Percentiles rank a stretch among this genome's conserved stretches.
phyloP scores from a whole-genome alignment of 2,797 vertebrate genomes.

The Catharus ustulatus region DNA sequence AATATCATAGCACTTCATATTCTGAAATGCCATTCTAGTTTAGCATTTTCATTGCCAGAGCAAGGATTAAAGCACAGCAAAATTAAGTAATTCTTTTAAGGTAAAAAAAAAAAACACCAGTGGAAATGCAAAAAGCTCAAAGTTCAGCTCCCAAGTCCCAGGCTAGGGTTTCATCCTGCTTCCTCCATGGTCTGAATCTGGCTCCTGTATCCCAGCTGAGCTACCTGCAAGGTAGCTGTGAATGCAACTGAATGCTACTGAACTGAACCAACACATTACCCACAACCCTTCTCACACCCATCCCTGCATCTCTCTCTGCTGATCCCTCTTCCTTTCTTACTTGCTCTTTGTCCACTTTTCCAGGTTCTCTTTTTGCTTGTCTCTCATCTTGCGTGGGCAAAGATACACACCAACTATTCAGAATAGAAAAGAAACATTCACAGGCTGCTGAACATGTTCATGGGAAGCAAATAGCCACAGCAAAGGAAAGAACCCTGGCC shows the following conservation, averaged over 20 bases:
- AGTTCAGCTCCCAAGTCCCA: neutral
- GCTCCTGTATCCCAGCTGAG: neutral
- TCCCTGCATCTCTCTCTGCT: neutral
- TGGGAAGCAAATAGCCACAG: slow-evolving; percentile 55
- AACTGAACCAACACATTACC: neutral
- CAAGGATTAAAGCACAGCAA: neutral
- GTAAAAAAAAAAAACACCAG: neutral
- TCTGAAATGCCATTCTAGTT: neutral
- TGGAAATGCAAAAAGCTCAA: neutral
- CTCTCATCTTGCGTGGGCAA: neutral
- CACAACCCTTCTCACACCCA: neutral
- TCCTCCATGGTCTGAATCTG: rapidly evolving
- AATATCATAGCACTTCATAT: neutral
- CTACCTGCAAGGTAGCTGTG: neutral
- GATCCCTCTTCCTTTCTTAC: neutral
- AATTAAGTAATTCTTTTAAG: neutral
- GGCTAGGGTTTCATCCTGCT: neutral
- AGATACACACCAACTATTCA: slow-evolving; percentile 50
- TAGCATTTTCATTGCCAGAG: neutral
- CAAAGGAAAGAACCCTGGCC: slow-evolving; percentile 47
- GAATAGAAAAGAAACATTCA: slow-evolving; percentile 46
- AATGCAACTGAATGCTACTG: neutral
- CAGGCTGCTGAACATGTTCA: slow-evolving; percentile 21
- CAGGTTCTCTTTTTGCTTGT: neutral
- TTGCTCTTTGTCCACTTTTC: neutral